These are phyloP conservation scores for Sebastes taczanowskii DNA, from an alignment of 2,797 vertebrate species.

Conservation along the genomic window DNA sequence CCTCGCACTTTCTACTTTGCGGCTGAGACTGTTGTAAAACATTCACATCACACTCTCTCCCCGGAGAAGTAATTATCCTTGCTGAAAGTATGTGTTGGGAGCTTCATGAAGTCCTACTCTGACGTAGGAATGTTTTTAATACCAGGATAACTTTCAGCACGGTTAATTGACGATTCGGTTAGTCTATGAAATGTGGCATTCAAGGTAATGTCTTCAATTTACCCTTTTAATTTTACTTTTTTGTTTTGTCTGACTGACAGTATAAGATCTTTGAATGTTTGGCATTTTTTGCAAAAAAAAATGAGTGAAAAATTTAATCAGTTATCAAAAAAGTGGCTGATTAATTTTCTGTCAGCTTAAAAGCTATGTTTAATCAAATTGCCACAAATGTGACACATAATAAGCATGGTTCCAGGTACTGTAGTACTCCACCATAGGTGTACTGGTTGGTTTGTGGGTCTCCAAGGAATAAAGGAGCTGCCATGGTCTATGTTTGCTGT, in stretches of 20 bases:
- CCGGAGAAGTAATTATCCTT: not conserved
- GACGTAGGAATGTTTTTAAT: too few species aligned
- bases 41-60: not conserved
- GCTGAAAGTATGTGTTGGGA: not conserved
- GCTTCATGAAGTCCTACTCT: not conserved
- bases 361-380: not conserved
- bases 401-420: not conserved
- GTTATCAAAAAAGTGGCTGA: not conserved
- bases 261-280: not conserved
- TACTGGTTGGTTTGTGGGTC: not conserved
- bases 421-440: not conserved
- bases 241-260: not conserved
- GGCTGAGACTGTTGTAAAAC: too few species aligned
- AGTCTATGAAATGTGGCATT: not conserved
- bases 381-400: not conserved
- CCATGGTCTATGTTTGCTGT: not conserved
- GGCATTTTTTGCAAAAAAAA: not conserved
- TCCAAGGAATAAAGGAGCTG: not conserved
- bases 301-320: not conserved
- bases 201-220: not conserved
- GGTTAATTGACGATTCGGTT: not conserved
- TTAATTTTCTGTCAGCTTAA: not conserved
- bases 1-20: too few species aligned
- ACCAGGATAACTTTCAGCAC: not conserved
- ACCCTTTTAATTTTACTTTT: not conserved